Evolutionary conservation across 1,140 invertebrate species (phyloP), one percentile per base, ranked within the genome.

Genomic region (Pseudomyrmex dendroicus): DNA sequence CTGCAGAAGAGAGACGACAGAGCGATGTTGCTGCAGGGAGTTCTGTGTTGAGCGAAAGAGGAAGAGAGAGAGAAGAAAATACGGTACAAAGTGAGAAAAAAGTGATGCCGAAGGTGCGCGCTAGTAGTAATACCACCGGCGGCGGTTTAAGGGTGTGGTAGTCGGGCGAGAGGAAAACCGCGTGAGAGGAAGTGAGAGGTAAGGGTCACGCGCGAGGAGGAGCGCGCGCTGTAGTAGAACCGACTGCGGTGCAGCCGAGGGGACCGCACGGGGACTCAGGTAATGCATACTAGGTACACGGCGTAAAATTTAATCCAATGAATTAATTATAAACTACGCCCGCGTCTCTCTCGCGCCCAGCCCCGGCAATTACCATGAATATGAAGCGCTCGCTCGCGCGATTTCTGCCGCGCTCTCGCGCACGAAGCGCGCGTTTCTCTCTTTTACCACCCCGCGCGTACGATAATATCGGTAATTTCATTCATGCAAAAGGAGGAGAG

Each of bases 311-410:
- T 91, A 90, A 91, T 91, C 82, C 87, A 86, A 90, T 91, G 90
- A 91, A 91, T 91, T 91, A 91, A 91, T 91, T 91, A 91, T 88
- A 91, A 90, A 91, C 86, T 89, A 83, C 22, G 83, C 73, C 73
- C 70, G 83, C 35, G 84, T 77, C 22, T 63, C 74, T 85, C 68
- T 77, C 89, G 68, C 61, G 54, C 67, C 57, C 78, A 70, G 68
- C 68, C 52, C 67, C 50, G 82, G 50, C 84, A 91, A 88, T 90
- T 89, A 90, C 87, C 83, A 91, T 89, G 89, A 89, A 90, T 91
- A 90, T 89, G 85, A 90, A 86, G 22, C 68, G 61, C 72, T 59
- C 56, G 20, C 35, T 35, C 35, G 35, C 35, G 35, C 35, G 35
- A 35, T 35, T 22, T 15, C 59, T 68, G 64, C 62, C 66, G 57